phyloP scores from a whole-genome alignment of 2,113 vertebrate genomes.

The Mystacornis crossleyi region DNA sequence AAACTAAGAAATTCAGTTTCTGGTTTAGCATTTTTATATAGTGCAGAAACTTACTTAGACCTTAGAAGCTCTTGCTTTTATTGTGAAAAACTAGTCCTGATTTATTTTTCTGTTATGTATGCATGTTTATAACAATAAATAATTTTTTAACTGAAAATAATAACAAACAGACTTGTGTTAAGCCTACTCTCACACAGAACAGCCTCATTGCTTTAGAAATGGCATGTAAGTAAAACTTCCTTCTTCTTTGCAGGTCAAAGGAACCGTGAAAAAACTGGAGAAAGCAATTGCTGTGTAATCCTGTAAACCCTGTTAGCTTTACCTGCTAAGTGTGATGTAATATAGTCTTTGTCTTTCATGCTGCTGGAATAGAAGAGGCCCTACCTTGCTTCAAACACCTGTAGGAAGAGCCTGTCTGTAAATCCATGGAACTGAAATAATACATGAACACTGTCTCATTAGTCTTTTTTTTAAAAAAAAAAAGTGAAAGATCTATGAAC shows the following conservation, averaged over 20 bases:
- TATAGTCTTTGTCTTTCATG: conserved; percentile 82
- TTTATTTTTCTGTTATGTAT: background rate
- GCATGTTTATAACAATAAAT: background rate
- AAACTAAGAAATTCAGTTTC: background rate
- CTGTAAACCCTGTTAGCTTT: conserved; percentile 84
- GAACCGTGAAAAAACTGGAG: conserved; percentile 97
- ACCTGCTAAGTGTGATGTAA: conserved; percentile 75
- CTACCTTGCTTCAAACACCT: conserved; percentile 71
- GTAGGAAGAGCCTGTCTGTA: conserved; percentile 75
- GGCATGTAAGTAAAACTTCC: background rate
- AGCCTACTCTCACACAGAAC: background rate
- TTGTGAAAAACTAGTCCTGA: background rate
- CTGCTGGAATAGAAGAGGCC: conserved; percentile 80
- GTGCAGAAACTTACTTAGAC: background rate
- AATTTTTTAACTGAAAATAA: background rate
- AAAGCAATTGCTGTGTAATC: conserved; percentile 99
- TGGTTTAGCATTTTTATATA: background rate
- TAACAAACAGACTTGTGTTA: background rate
- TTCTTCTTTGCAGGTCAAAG: conserved; percentile 87
- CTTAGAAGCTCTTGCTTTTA: background rate
- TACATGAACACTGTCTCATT: conserved; percentile 67
- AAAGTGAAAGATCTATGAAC: conserved; percentile 68
- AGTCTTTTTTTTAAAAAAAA: conserved; percentile 22
- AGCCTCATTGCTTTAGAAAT: background rate
- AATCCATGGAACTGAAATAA: conserved; percentile 72